These are phyloP conservation scores for Caenorhabditis zanzibari DNA, from an alignment of 2,888 invertebrate genomes.

Conservation along the genomic window DNA sequence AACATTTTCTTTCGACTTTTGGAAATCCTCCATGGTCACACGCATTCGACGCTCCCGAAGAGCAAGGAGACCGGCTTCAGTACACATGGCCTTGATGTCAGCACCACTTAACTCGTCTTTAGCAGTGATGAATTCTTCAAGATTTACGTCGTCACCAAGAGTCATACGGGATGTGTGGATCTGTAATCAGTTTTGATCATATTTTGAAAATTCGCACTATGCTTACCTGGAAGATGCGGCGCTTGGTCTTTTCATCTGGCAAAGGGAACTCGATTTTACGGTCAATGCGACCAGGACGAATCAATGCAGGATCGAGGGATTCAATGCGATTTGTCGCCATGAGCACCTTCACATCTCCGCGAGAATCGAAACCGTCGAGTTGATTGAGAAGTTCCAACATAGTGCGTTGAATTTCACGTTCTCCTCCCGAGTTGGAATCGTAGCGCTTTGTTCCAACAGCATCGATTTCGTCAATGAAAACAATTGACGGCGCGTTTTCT, in stretches of 20 bases:
- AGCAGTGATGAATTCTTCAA: constrained; percentile 98
- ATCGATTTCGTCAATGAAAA: constrained; percentile 98
- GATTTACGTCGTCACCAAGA: constrained; percentile 95
- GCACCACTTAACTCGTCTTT: constrained; percentile 98
- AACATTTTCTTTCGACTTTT: constrained; percentile 99
- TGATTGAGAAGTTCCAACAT: constrained; percentile 99
- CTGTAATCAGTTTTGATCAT: constrained; percentile 45
- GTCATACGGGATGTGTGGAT: constrained; percentile 99
- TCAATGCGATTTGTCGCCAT: constrained; percentile 99
- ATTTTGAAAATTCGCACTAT: not conserved
- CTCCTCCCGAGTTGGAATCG: constrained; percentile 99
- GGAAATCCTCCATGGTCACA: constrained; percentile 99
- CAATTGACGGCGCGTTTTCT: constrained; percentile 99
- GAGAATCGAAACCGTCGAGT: constrained; percentile 96
- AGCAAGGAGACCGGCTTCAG: constrained; percentile 98
- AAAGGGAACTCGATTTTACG: constrained; percentile 99
- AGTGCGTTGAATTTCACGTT: constrained; percentile 98
- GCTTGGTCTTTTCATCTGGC: constrained; percentile 98
- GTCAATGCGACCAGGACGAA: constrained; percentile 98
- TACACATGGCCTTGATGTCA: constrained; percentile 93
- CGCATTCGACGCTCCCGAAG: constrained; percentile 98
- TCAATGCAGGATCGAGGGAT: constrained; percentile 97
- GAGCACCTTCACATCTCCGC: constrained; percentile 96
- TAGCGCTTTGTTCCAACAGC: constrained; percentile 98
- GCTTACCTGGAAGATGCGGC: constrained; percentile 86